Evolutionary conservation across 2,888 invertebrate species (phyloP).

Genomic region (Drosophila pseudotakahashii): DNA sequence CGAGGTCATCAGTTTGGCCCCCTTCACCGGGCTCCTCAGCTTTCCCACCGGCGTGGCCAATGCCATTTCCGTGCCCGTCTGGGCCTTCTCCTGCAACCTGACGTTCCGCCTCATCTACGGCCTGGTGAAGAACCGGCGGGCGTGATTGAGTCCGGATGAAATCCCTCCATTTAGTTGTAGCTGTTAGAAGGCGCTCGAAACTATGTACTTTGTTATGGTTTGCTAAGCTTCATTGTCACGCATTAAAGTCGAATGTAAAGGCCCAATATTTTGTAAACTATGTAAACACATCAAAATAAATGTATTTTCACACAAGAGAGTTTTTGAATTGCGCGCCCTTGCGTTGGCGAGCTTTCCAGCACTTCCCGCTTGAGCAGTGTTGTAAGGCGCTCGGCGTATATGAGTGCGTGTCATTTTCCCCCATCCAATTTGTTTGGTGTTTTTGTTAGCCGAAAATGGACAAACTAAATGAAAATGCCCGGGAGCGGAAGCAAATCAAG

Average conservation of each 20-base stretch:
- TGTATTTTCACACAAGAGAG: constrained; percentile 18
- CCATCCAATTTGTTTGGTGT: constrained; percentile 41
- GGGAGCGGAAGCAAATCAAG: constrained; percentile 65
- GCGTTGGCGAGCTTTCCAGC: background rate
- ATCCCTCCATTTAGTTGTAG: constrained; percentile 27
- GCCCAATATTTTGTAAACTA: constrained; percentile 23
- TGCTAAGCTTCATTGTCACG: constrained; percentile 22
- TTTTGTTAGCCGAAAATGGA: constrained; percentile 72
- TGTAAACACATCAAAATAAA: constrained; percentile 25
- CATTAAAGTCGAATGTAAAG: constrained; percentile 26
- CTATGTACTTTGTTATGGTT: constrained; percentile 28
- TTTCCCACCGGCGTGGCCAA: constrained; percentile 85
- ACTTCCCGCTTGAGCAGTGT: constrained; percentile 16
- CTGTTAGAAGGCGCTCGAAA: constrained; percentile 32
- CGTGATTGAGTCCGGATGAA: constrained; percentile 31
- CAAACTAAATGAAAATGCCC: constrained; percentile 66
- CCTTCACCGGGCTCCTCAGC: constrained; percentile 84
- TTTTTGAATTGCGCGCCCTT: constrained; percentile 17
- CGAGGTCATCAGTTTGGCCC: constrained; percentile 84
- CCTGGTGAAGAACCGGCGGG: constrained; percentile 57
- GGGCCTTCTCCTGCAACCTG: constrained; percentile 85
- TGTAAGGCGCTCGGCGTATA: constrained; percentile 7
- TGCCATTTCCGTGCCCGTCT: constrained; percentile 85
- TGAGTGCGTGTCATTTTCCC: constrained; percentile 39
- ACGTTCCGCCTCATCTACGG: constrained; percentile 81